These are phyloP conservation scores for Gephyroberyx darwinii DNA, from an alignment of 2,797 vertebrate genomes.

Conservation along the genomic window DNA sequence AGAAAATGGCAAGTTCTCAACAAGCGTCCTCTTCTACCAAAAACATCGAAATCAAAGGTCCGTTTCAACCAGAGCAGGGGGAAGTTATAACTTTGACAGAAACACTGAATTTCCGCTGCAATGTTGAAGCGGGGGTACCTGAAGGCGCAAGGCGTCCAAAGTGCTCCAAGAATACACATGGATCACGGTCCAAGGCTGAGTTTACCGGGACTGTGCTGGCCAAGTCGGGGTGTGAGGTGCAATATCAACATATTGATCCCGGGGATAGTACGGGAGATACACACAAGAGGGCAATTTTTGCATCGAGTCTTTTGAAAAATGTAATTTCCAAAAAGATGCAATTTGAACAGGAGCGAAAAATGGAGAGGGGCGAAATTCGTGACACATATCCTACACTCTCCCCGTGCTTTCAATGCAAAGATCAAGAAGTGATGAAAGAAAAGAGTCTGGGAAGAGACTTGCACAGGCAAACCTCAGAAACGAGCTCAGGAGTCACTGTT, in stretches of 20 bases:
- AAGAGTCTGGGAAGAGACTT: conserved; percentile 66
- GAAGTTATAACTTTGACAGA: conserved; percentile 83
- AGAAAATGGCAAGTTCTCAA: conserved; percentile 47
- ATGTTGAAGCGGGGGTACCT: conserved; percentile 73
- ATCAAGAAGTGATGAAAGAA: conserved; percentile 74
- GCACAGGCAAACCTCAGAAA: conserved; percentile 87
- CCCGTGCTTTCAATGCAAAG: conserved; percentile 61
- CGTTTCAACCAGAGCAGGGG: conserved; percentile 69
- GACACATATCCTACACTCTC: conserved; percentile 65
- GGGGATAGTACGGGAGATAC: conserved; percentile 72
- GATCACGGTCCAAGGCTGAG: conserved; percentile 69
- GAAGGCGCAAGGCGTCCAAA: conserved; percentile 65
- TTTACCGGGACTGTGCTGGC: conserved; percentile 70
- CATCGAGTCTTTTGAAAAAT: conserved; percentile 94
- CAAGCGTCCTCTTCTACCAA: conserved; percentile 64
- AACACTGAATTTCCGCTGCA: conserved; percentile 84
- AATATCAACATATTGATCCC: conserved; percentile 52
- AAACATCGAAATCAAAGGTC: conserved; percentile 67
- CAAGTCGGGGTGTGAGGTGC: conserved; percentile 69
- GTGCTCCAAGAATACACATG: conserved; percentile 65
- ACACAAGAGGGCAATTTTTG: conserved; percentile 89
- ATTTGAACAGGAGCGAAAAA: conserved; percentile 92
- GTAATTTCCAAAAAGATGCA: conserved; percentile 99
- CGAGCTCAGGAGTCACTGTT: conserved; percentile 80
- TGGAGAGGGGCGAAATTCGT: conserved; percentile 88